Percentiles rank a stretch among this genome's conserved stretches.
Conservation (phyloP, 2,888 invertebrate genomes). For the Pseudococcus viburni region DNA sequence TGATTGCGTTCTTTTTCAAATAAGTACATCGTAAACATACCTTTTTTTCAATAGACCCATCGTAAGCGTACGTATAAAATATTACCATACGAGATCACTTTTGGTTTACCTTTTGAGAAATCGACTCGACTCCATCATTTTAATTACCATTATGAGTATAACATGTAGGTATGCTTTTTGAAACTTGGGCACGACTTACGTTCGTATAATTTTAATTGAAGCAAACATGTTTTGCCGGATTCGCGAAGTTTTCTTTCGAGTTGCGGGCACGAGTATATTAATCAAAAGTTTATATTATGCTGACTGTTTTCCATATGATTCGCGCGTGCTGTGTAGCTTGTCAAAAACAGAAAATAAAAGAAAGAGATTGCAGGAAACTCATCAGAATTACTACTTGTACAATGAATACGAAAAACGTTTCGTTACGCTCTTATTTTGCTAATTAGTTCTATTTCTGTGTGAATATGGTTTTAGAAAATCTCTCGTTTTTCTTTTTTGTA, state of each 20-base stretch:
- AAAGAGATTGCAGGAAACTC: constrained; percentile 14
- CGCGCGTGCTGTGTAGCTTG: background rate
- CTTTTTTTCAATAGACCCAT: background rate
- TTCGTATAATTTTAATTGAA: constrained; percentile 9
- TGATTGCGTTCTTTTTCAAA: background rate
- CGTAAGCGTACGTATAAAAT: background rate
- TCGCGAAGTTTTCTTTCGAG: constrained; percentile 34
- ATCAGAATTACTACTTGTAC: constrained; percentile 27
- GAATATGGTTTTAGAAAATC: background rate
- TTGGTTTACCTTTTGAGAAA: background rate
- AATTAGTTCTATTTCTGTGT: constrained; percentile 25
- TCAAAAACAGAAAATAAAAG: constrained; percentile 53
- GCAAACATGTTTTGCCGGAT: constrained; percentile 3
- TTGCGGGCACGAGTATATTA: constrained; percentile 8
- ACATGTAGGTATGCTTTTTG: constrained; percentile 29
- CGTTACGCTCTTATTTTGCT: constrained; percentile 19
- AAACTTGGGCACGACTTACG: background rate
- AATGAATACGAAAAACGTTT: constrained; percentile 23
- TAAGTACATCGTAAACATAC: background rate
- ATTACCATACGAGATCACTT: background rate
- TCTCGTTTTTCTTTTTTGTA: background rate
- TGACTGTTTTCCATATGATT: constrained; percentile 9
- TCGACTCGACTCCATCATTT: constrained; percentile 22
- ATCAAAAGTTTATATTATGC: constrained; percentile 31
- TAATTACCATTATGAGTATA: background rate